Conservation (phyloP, 35 echinoderm and acorn worm genomes). For the Acanthaster planci region DNA sequence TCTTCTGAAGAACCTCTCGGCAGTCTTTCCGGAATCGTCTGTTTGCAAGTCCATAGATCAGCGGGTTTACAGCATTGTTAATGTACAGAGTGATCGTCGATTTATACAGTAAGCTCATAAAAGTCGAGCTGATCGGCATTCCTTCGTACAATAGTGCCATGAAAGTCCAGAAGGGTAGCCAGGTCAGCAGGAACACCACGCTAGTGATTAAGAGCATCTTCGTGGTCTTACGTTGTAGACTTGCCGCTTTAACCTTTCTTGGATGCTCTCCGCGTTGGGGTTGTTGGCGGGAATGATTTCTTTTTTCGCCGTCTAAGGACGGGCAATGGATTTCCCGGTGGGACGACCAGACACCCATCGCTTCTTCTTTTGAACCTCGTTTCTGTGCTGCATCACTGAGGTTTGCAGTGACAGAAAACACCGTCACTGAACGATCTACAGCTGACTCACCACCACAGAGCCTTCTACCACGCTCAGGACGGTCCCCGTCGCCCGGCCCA, state of each 20-base stretch:
- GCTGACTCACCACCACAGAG: background rate
- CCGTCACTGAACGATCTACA: background rate
- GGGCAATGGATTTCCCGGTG: background rate
- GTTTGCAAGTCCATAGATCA: background rate
- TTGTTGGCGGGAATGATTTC: background rate
- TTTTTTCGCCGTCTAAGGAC: background rate
- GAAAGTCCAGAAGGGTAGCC: background rate
- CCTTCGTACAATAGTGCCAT: background rate
- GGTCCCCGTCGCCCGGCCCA: background rate
- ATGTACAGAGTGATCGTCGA: background rate
- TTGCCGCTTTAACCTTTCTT: no score
- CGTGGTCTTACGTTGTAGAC: background rate
- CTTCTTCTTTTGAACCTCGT: background rate
- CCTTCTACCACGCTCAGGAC: background rate
- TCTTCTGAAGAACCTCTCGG: background rate
- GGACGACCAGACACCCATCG: background rate
- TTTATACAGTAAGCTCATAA: background rate
- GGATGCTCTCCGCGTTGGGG: background rate
- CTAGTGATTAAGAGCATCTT: background rate
- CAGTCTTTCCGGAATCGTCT: constrained; percentile 12
- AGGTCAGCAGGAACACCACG: background rate
- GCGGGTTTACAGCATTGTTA: background rate
- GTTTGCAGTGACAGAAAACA: background rate
- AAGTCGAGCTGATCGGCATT: background rate
- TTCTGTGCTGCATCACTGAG: background rate